Evolutionary conservation across 2,113 vertebrate species (phyloP).

Genomic region (Notarius quadriscutis): DNA sequence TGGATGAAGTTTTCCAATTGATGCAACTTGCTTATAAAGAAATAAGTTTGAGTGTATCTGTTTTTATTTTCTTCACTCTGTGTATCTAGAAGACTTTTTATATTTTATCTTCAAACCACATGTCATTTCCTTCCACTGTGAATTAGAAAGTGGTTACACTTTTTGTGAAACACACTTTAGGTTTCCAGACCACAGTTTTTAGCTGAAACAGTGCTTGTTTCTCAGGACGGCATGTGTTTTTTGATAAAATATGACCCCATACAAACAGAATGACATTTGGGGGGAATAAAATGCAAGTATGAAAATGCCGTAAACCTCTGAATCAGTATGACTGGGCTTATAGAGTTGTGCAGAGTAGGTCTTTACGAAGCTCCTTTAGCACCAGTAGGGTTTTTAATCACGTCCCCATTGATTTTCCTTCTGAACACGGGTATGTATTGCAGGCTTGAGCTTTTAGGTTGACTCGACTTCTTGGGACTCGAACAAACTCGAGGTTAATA

Average conservation of each 20-base stretch:
- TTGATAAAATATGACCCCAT: not conserved
- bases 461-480: not conserved
- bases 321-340: not conserved
- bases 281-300: not conserved
- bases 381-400: not conserved
- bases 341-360: not conserved
- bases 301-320: not conserved
- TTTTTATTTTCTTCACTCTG: not conserved
- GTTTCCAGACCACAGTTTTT: not conserved
- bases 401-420: not conserved
- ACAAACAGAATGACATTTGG: not conserved
- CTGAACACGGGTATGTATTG: not conserved
- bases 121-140: not conserved
- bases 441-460: not conserved
- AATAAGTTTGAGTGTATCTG: not conserved
- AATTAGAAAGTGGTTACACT: not conserved
- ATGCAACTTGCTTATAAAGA: not conserved
- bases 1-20: not conserved
- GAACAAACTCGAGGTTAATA: not conserved
- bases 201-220: not conserved
- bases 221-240: not conserved
- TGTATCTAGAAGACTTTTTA: not conserved
- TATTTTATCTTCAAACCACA: not conserved
- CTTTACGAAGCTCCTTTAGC: not conserved
- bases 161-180: not conserved